Conservation (phyloP, 2,888 invertebrate species). For the Ectemnius cavifrons region DNA sequence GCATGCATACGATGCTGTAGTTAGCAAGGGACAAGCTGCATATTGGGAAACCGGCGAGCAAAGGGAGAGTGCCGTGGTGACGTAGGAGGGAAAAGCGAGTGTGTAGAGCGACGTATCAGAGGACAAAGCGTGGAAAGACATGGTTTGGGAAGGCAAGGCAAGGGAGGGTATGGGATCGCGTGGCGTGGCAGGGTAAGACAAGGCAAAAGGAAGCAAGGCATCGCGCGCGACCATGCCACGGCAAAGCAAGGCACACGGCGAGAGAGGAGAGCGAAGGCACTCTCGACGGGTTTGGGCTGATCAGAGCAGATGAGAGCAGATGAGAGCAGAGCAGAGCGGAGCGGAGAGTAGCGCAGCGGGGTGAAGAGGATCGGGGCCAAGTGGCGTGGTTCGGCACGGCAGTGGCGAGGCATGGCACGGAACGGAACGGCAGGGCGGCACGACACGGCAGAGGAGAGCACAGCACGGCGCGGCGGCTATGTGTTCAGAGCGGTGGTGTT, state of each 20-base stretch:
- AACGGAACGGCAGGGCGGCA: conserved; percentile 2
- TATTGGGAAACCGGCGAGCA: conserved; percentile 19
- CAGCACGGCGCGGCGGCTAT: too few species aligned
- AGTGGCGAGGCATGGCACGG: background rate
- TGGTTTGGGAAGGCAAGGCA: conserved; percentile 30
- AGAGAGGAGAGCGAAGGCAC: too few species aligned
- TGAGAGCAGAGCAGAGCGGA: too few species aligned
- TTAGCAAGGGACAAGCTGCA: background rate
- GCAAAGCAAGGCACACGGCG: conserved; percentile 31
- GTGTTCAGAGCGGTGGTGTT: conserved; percentile 15
- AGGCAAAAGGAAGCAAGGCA: background rate
- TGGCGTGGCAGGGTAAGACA: conserved; percentile 3
- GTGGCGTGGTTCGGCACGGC: background rate
- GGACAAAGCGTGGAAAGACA: conserved; percentile 2
- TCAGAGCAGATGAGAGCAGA: background rate
- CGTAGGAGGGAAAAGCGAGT: background rate
- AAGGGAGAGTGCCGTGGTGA: conserved; percentile 46
- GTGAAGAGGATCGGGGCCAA: too few species aligned
- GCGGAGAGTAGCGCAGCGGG: background rate
- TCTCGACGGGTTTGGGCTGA: too few species aligned
- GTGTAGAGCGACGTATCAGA: background rate
- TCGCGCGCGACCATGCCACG: conserved; percentile 12
- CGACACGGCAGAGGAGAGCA: too few species aligned
- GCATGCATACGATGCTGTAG: too few species aligned
- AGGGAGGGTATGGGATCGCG: conserved; percentile 24